Base-by-base conservation (phyloP, 2,888 invertebrate species). In the Dioctria rufipes region DNA sequence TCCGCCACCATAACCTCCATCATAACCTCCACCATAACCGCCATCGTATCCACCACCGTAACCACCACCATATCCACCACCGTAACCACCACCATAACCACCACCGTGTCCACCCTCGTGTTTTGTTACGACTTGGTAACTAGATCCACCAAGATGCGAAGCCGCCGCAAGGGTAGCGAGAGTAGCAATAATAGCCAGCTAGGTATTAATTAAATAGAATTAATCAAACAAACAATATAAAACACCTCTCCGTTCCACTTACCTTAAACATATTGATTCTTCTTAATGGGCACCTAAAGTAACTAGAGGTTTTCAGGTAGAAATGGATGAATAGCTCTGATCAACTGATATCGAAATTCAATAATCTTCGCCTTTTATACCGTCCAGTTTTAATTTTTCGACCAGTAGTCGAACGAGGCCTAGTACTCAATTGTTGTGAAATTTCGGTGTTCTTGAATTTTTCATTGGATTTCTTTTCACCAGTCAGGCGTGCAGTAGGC, bases 381-480 rank as follows among this genome's bases (percentile, higher is more conserved):
- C 77, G 63, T 79, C n/a, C 37, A 79, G 40, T 40, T 66, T 46
- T 43, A 78, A 54, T 66, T 69, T 67, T 51, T 51, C 67, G 25
- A 25, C 25, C 25, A 25, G 25, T 25, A 25, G 9, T 46, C 42
- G 60, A 54, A 69, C 40, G 8, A 54, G 11, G 39, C 51, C 51
- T 58, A 46, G 54, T 43, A 42, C 2, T 43, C 66, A 67, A 67
- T 43, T 69, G 67, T 79, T 79, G 58, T 67, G 79, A 79, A 79
- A 79, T 79, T 79, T 79, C 11, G 79, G 67, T 80, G 80, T 80
- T 80, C 80, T 80, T 80, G 80, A 80, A 60, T 43, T 46, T 42
- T 43, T 58, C 9, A 25, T 40, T 65, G 75, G 80, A 80, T 80
- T 77, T 80, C 80, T 80, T 80, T 80, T 80, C 58, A 77, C 37